Percentiles rank a stretch among this genome's conserved stretches.
Evolutionary conservation across 2,797 vertebrate genomes (phyloP).

Genomic region (Nannoperca obscura): DNA sequence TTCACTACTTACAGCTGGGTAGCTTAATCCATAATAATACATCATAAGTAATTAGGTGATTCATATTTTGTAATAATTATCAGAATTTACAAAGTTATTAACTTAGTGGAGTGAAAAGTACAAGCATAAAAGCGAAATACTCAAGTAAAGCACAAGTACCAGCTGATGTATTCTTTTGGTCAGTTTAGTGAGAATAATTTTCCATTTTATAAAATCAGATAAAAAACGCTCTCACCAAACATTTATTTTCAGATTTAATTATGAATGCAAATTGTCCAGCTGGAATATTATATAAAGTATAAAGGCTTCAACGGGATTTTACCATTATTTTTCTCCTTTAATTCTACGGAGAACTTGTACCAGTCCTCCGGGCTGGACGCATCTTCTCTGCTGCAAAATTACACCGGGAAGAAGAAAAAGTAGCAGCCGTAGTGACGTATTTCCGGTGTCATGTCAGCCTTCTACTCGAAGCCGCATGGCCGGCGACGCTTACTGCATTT

Average conservation of each 20-base stretch:
- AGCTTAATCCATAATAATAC: no score
- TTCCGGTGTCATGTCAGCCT: conserved; percentile 76
- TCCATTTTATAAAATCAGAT: no score
- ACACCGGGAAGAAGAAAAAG: conserved; percentile 20
- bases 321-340: neutral
- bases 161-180: neutral
- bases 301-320: neutral
- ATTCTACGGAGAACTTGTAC: no score
- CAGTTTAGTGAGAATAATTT: neutral
- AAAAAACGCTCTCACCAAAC: no score
- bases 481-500: rapidly evolving
- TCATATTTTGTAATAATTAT: no score
- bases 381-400: neutral
- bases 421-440: conserved; percentile 7
- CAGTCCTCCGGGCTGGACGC: neutral
- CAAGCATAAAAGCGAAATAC: no score
- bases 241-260: neutral
- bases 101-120: no score
- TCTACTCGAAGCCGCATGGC: conserved; percentile 47
- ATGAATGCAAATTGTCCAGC: no score
- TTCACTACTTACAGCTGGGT: no score
- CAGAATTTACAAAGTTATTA: no score
- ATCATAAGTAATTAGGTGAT: neutral
- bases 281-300: neutral
- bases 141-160: no score